These are phyloP conservation scores for Drosophila monieri DNA, from an alignment of 2,888 invertebrate species.

Conservation along the genomic window DNA sequence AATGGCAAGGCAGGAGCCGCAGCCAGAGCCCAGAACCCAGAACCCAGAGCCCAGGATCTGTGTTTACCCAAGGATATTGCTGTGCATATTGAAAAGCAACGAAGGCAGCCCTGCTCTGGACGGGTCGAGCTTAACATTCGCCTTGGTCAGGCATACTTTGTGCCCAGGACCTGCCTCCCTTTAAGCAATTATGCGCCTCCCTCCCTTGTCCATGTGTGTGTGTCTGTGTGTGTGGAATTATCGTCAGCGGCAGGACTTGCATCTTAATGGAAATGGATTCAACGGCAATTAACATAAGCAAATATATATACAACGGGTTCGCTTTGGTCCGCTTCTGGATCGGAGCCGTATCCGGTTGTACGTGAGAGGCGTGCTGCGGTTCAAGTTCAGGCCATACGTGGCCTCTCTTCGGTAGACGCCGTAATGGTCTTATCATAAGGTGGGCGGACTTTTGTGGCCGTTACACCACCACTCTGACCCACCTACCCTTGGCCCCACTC, in stretches of 20 bases:
- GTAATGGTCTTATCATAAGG: constrained; percentile 79
- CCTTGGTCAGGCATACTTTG: constrained; percentile 74
- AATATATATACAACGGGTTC: constrained; percentile 78
- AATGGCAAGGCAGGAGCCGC: constrained; percentile 51
- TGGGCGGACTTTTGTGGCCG: constrained; percentile 64
- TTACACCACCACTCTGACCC: constrained; percentile 17
- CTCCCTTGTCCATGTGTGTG: constrained; percentile 32
- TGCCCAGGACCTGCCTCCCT: constrained; percentile 34
- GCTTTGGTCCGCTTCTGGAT: constrained; percentile 20
- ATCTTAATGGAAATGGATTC: constrained; percentile 82
- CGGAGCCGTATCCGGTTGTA: constrained; percentile 41
- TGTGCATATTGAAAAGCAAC: constrained; percentile 80
- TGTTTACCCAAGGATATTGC: constrained; percentile 80
- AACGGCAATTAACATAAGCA: constrained; percentile 83
- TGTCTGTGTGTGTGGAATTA: constrained; percentile 71
- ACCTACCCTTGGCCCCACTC: constrained; percentile 3
- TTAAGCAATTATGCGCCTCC: constrained; percentile 60
- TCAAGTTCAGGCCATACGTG: constrained; percentile 59
- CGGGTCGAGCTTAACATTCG: constrained; percentile 60
- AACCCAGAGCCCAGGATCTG: constrained; percentile 43
- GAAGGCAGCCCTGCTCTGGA: constrained; percentile 47
- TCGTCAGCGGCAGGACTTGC: constrained; percentile 76
- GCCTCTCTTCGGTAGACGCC: constrained; percentile 49
- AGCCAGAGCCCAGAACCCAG: constrained; percentile 1
- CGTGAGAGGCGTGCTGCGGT: constrained; percentile 76